Base-by-base conservation (phyloP, 2,888 invertebrate species). In the Acrobasis repandana region DNA sequence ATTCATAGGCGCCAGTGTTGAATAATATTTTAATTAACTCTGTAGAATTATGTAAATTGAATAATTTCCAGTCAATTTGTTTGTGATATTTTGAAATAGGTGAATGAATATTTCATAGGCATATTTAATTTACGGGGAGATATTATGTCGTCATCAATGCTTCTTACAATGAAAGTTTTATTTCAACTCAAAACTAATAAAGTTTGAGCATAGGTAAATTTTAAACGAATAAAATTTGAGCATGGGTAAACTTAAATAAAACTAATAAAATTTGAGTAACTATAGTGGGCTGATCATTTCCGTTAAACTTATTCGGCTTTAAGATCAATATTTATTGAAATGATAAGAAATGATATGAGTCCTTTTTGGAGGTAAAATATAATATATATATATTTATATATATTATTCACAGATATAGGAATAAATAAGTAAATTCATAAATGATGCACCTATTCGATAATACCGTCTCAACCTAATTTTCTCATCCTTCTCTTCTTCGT, bases 1-100 rank as follows among this genome's bases (percentile, higher is more conserved):
- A 51, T 61, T 63, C 56, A 65, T 63, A 48, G 51, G 33, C 18
- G 38, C 36, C 38, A 61, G 63, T 36, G 49, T 10, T 34, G 56
- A 16, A 47, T 57, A 60, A 65, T 60, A 62, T 62, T 61, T 65
- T 58, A 50, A 63, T 63, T 60, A 62, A 20, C 14, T 18, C 20
- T 43, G 61, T 48, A 52, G 36, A 58, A 57, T 60, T 56, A 60
- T 63, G 60, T 56, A 61, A 65, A 65, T 61, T 61, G 20, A 6
- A 43, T 43, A 43, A 56, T 46, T 43, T 18, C 9, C 18, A 33
- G 18, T 16, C 16, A 16, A 56, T 18, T 38, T 33, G 33, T 50
- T 28, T 50, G 28, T 50, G 28, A 50, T 50, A 50, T 50, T 16
- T 50, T 50, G 2, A 36, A 36, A n/a, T n/a, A n/a, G n/a, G 36